Evolutionary conservation across 2,888 invertebrate genomes (phyloP).

Genomic region (Fragum sueziense): DNA sequence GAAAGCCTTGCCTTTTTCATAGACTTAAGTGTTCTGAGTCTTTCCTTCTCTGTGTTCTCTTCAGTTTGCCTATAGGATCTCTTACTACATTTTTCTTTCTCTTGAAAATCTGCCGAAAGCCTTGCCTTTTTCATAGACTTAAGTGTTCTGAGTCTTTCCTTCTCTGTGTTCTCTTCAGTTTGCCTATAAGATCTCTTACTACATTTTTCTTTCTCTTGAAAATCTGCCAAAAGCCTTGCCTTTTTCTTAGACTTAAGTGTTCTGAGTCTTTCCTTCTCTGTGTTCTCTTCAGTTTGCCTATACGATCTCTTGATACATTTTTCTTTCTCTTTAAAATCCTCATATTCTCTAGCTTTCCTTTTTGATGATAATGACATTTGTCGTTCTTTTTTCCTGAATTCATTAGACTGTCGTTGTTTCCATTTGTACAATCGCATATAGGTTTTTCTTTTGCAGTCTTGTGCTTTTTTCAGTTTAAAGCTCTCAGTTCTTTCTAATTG

Average conservation of each 20-base stretch:
- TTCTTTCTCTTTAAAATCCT: not conserved
- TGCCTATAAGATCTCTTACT: no score
- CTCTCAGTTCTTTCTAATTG: not conserved
- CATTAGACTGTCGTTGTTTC: not conserved
- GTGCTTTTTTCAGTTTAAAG: not conserved
- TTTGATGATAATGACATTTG: not conserved
- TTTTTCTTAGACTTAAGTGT: not conserved
- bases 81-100: no score
- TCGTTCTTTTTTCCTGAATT: not conserved
- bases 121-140: no score
- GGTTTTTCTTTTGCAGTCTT: constrained; percentile 3
- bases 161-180: no score
- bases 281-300: constrained; percentile 3
- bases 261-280: not conserved
- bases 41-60: no score
- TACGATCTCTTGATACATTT: not conserved
- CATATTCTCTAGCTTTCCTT: not conserved
- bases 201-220: not conserved
- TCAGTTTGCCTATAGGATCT: no score
- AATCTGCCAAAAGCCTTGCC: not conserved
- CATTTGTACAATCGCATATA: not conserved
- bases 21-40: no score
- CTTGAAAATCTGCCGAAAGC: no score
- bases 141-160: no score
- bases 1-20: no score